Evolutionary conservation across 2,888 invertebrate genomes (phyloP), one percentile per base, ranked within the genome.

Genomic region (Abscondita cerata): DNA sequence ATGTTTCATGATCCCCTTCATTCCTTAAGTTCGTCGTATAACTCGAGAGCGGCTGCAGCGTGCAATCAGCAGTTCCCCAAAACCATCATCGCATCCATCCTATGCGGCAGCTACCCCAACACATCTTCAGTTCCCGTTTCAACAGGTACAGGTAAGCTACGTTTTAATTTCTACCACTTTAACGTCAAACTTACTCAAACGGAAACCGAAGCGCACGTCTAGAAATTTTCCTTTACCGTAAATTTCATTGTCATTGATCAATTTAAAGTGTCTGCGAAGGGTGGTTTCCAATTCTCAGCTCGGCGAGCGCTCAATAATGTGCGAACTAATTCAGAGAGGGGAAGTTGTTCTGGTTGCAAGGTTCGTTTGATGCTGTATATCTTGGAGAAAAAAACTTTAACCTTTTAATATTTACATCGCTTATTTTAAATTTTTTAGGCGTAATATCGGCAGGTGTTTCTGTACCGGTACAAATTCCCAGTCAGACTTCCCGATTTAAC

Each of bases 401-500:
- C 75, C 74, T 73, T 72, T 69, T 62, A 69, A 66, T 44, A 62
- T 68, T 65, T 64, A 48, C 50, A 60, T 54, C 51, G 20, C 33
- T 50, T 41, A 52, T 54, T 60, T 51, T 51, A 50, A 41, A 58
- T 52, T 67, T 74, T 84, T 46, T 85, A 95, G 95, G 95, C 79
- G 92, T 95, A 74, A 94, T 95, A 85, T 94, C 95, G 62, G 94
- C 95, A 63, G 95, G 95, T 19, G 93, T 95, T 52, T 93, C 93
- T 64, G 95, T 95, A 54, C 95, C 95, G 48, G 93, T 95, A 66
- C 95, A 95, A 85, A 94, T 95, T 76, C 94, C 94, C 52, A 93
- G 92, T 73, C 92, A 92, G 81, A 88, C 88, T 73, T n/a, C 87
- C 90, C 67, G 92, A 92, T 81, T 85, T 91, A 79, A 85, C 91